phyloP scores from a whole-genome alignment of 2,113 vertebrate genomes.

The Pelusios castaneus region DNA sequence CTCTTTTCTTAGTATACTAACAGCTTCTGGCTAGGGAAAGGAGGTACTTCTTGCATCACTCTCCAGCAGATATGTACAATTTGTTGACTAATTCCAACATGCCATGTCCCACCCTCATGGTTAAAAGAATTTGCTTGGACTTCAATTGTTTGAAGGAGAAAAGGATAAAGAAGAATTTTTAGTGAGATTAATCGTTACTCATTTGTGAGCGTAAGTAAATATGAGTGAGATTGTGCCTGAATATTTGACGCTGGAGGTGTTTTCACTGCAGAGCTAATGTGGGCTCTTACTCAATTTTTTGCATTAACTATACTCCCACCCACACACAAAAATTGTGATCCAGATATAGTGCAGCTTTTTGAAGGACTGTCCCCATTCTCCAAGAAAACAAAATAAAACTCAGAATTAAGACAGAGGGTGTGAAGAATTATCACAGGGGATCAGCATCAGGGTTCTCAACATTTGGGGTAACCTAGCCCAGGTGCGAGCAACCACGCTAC shows the following conservation, averaged over 20 bases:
- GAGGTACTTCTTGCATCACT: background rate
- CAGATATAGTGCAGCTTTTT: background rate
- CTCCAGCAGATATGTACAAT: conserved; percentile 1
- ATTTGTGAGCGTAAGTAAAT: conserved; percentile 16
- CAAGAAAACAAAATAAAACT: background rate
- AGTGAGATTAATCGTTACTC: background rate
- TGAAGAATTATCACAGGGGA: background rate
- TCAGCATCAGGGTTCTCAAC: background rate
- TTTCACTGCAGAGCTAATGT: background rate
- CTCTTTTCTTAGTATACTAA: background rate
- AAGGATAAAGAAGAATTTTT: conserved; percentile 8
- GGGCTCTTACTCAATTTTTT: background rate
- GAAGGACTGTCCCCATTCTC: background rate
- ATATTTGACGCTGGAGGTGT: background rate
- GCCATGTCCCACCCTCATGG: background rate
- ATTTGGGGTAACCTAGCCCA: background rate
- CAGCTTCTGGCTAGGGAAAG: background rate
- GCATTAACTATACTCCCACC: background rate
- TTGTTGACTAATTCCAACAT: background rate
- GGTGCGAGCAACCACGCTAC: background rate
- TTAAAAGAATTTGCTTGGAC: background rate
- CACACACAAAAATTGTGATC: background rate
- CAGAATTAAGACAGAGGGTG: background rate
- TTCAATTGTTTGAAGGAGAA: background rate
- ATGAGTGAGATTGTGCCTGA: background rate